Evolutionary conservation across 2,797 vertebrate species (phyloP), one percentile per base, ranked within the genome.

Genomic region (Lithobates sylvaticus): DNA sequence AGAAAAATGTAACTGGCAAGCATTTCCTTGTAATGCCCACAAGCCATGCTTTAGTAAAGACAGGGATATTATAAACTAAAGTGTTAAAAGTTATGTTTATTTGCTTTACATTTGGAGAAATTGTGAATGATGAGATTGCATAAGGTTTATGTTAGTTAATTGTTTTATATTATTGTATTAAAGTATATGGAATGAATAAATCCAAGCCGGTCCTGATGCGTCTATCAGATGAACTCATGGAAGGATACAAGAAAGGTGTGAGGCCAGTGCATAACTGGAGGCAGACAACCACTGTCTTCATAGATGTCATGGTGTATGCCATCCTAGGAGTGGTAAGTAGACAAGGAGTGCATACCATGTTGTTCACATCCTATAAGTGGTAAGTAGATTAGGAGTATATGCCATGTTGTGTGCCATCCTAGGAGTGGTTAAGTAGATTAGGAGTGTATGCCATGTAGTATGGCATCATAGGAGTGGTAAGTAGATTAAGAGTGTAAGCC

Each of bases 321-420:
- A 99, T 99, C 89, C 96, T 99, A 85, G 97, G 91, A 0, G 98
- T 99, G 97, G 98, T 99, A 92, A 93, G 97, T 89, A 23, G 3
- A 76, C 3, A 1, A 39, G 36, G 5, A 39, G 36, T 39, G 5
- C 1, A 99, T 29, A 93, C 98, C 83, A 99, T 99, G 93, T 93
- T 99, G 68, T 98, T 99, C 0, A 97, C 79, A 99, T 99, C 89
- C 96, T 99, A 85, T 97, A 91, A 0, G 98, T 99, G 97, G 98
- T 99, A 92, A 93, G 97, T 89, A 21, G 3, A 76, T 8, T 2
- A 39, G 36, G 36, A 39, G 36, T 39, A 8, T 39, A 99, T 29
- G 93, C 98, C 83, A 99, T 99, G 93, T 93, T 99, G 68, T 98
- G 99, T 0, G 97, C 98, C 79, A 99, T 99, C 89, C 96, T 99